These are phyloP conservation scores for Hypomesus transpacificus DNA, from an alignment of 2,113 vertebrate species.

Conservation along the genomic window DNA sequence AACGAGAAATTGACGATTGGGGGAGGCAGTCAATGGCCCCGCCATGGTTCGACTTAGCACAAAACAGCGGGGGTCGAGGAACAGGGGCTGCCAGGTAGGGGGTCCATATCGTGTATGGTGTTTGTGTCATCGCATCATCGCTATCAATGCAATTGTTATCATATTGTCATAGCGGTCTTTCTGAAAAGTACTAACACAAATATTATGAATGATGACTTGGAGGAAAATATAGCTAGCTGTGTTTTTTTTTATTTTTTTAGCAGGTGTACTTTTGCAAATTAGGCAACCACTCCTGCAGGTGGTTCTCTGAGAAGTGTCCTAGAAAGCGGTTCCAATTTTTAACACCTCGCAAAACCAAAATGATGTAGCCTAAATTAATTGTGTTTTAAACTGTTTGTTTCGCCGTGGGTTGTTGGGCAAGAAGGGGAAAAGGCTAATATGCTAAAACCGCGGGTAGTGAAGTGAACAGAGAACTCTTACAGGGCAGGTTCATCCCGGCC, in stretches of 20 bases:
- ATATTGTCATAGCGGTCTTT: background rate
- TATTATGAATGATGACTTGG: background rate
- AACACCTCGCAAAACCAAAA: slow-evolving; percentile 12
- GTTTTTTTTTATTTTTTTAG: slow-evolving; percentile 1
- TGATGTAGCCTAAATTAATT: slow-evolving; percentile 54
- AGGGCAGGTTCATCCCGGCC: slow-evolving; percentile 83
- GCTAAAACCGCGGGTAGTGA: slow-evolving; percentile 85
- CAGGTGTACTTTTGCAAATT: slow-evolving; percentile 48
- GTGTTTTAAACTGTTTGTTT: slow-evolving; percentile 65
- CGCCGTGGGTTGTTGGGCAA: slow-evolving; percentile 48
- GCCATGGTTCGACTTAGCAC: slow-evolving; percentile 83
- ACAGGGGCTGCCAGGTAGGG: slow-evolving; percentile 86
- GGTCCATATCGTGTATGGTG: slow-evolving; percentile 63
- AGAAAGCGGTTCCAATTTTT: slow-evolving; percentile 14
- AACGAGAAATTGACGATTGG: slow-evolving; percentile 82
- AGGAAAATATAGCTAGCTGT: slow-evolving; percentile 21
- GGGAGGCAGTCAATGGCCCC: slow-evolving; percentile 77
- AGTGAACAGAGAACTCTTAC: slow-evolving; percentile 76
- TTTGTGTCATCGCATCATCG: slow-evolving; percentile 52
- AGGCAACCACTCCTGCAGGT: slow-evolving; percentile 70
- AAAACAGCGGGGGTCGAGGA: slow-evolving; percentile 81
- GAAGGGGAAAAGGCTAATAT: slow-evolving; percentile 78
- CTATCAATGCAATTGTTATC: slow-evolving; percentile 52
- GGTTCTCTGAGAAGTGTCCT: slow-evolving; percentile 52
- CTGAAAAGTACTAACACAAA: too few species aligned